phyloP scores from a whole-genome alignment of 2,888 invertebrate species.

The Entomobrya proxima region DNA sequence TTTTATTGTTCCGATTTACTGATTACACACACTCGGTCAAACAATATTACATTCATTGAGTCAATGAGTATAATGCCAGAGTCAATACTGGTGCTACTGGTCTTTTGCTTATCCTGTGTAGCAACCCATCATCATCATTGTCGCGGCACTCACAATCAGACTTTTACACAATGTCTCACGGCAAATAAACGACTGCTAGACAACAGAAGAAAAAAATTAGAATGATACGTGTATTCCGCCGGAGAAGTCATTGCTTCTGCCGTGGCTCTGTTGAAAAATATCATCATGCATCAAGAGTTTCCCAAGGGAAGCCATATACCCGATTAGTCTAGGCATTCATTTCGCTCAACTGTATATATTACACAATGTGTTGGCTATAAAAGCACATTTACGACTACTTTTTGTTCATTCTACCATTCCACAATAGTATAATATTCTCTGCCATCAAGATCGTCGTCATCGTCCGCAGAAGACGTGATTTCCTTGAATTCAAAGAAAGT shows the following conservation, averaged over 20 bases:
- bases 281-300: constrained; percentile 30
- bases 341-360: not conserved
- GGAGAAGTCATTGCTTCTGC: not conserved
- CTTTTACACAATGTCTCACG: not conserved
- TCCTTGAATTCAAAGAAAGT: constrained; percentile 54
- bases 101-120: not conserved
- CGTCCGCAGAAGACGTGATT: constrained; percentile 48
- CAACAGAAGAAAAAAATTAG: not conserved
- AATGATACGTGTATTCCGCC: not conserved
- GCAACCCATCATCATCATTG: not conserved
- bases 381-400: constrained; percentile 40
- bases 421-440: not conserved
- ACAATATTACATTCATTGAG: constrained; percentile 4
- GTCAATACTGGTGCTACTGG: constrained; percentile 14
- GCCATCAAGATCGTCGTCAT: not conserved
- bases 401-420: constrained; percentile 15
- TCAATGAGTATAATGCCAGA: not conserved
- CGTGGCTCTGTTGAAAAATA: not conserved
- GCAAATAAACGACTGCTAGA: not conserved
- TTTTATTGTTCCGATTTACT: constrained; percentile 17
- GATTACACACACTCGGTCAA: not conserved
- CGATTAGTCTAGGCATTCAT: constrained; percentile 5
- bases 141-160: constrained; percentile 11
- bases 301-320: constrained; percentile 43
- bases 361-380: constrained; percentile 36